Conservation (phyloP, 2,113 vertebrate species). For the Chitala chitala region DNA sequence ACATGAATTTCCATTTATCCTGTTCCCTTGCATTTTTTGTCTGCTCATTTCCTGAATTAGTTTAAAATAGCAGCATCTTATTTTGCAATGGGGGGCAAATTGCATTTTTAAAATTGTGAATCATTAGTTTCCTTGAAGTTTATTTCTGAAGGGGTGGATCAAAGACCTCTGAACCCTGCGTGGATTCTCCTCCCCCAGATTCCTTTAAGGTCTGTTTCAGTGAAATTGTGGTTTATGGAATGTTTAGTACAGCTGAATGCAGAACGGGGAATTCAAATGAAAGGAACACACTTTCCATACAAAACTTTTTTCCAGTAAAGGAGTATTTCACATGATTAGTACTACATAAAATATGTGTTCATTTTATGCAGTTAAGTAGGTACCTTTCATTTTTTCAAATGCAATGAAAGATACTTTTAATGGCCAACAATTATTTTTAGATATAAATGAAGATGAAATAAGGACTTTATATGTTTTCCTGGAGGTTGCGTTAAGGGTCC, state of each 20-base stretch:
- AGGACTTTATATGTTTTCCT: no score
- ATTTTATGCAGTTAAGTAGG: not conserved
- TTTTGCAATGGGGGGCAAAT: no score
- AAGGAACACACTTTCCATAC: not conserved
- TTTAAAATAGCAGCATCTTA: constrained; percentile 4
- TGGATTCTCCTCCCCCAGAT: not conserved
- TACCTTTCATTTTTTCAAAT: no score
- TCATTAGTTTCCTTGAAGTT: not conserved
- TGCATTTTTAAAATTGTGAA: constrained; percentile 12
- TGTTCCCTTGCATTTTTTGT: not conserved
- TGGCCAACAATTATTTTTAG: no score
- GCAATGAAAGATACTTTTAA: no score
- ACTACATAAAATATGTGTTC: not conserved
- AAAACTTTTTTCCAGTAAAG: not conserved
- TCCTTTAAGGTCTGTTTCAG: not conserved
- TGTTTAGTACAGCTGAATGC: not conserved
- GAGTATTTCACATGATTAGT: not conserved
- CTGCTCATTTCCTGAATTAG: constrained; percentile 4
- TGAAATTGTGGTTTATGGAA: not conserved
- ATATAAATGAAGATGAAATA: no score
- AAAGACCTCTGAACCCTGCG: not conserved
- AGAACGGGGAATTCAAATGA: not conserved
- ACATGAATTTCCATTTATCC: not conserved
- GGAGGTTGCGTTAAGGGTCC: no score
- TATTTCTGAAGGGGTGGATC: not conserved